Evolutionary conservation across 2,797 vertebrate genomes (phyloP), one percentile per base, ranked within the genome.

Genomic region (Lycodopsis pacificus): DNA sequence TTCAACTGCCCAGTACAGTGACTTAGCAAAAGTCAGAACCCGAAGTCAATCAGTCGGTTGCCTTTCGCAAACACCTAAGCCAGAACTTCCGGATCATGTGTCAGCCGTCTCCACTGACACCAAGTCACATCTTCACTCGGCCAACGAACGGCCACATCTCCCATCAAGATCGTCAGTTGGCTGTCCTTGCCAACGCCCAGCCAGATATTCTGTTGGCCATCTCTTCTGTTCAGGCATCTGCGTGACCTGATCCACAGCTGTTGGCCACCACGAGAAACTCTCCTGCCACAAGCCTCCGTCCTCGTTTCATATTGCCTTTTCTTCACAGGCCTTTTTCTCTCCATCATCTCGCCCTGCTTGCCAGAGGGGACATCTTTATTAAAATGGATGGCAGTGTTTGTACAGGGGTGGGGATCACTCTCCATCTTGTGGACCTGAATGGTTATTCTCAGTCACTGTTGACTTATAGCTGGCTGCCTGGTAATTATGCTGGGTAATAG

Each of bases 401-500:
- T 88, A 89, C 80, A 88, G 76, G 79, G 76, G 76, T 56, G 54
- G 54, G 65, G 64, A 83, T 73, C 71, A 76, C 83, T 64, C 40
- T 88, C 72, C 79, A 79, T 88, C 81, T 90, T 38, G 30, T 81
- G 78, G 84, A 84, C 79, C 73, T 77, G 79, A 80, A 85, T 85
- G 74, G 80, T 88, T 91, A 80, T 92, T 86, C 84, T 79, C 80
- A 71, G 80, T 34, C 67, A 46, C 84, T 92, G 89, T 83, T 93
- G 93, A 93, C 91, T 93, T 89, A 90, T 88, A 87, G 88, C 81
- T 67, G 81, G 66, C 85, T 90, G 86, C 83, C 84, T 89, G 77
- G 83, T 94, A 95, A 93, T 94, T 92, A 93, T 87, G 71, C 71
- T 69, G 80, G 86, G 76, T 92, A 91, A 91, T 89, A 89, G 91